These are phyloP conservation scores for Calephelis nemesis DNA, from an alignment of 1,140 invertebrate species.

Conservation along the genomic window DNA sequence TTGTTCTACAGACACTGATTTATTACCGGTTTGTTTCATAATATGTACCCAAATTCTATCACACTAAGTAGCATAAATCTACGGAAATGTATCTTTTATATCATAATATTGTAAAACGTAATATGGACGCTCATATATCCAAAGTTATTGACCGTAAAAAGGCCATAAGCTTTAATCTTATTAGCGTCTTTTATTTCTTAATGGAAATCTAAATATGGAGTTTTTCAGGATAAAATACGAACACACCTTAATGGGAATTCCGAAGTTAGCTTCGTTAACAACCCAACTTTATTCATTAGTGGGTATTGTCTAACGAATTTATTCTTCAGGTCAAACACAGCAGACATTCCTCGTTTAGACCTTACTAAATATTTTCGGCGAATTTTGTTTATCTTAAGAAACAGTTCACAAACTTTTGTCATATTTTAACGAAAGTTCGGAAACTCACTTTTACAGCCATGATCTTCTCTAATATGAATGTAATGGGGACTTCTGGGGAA, in stretches of 20 bases:
- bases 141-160: conserved; percentile 5
- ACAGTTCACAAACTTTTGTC: conserved; percentile 50
- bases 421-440: conserved; percentile 47
- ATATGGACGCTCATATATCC: not conserved
- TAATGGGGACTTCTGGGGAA: conserved; percentile 30
- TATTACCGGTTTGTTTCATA: too few relatives aligned
- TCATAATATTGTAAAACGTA: too few relatives aligned
- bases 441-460: conserved; percentile 40
- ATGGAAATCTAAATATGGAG: conserved; percentile 43
- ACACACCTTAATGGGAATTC: conserved; percentile 68
- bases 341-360: conserved; percentile 61
- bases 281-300: conserved; percentile 75
- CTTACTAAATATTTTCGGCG: conserved; percentile 62
- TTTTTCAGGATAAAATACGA: conserved; percentile 58
- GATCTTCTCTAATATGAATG: conserved; percentile 40
- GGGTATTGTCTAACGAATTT: conserved; percentile 75
- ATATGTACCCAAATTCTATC: too few relatives aligned
- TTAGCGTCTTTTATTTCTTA: conserved; percentile 12
- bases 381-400: conserved; percentile 64
- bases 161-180: conserved; percentile 1
- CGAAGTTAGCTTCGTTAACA: conserved; percentile 69
- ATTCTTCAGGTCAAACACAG: conserved; percentile 65
- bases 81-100: too few relatives aligned
- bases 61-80: too few relatives aligned
- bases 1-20: too few relatives aligned